Conservation (phyloP, 2,888 invertebrate genomes). For the Drosophila tanythrix region DNA sequence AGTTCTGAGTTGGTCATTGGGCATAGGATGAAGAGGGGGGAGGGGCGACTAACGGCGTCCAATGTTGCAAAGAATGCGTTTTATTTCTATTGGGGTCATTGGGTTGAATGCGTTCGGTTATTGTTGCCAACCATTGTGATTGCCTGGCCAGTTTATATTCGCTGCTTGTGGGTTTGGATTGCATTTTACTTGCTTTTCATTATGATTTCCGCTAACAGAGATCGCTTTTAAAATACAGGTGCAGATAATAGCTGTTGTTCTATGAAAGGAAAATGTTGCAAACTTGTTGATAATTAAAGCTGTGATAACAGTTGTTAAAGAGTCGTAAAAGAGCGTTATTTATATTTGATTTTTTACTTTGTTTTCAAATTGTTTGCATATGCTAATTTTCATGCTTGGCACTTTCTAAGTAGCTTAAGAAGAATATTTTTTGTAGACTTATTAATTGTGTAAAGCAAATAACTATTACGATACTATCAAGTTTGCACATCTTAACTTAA, state of each 20-base stretch:
- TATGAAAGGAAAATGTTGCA: slow-evolving; percentile 7
- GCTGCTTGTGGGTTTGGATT: background rate
- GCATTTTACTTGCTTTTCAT: slow-evolving; percentile 36
- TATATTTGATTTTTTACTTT: background rate
- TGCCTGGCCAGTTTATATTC: slow-evolving; percentile 26
- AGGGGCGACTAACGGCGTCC: background rate
- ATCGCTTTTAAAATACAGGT: slow-evolving; percentile 36
- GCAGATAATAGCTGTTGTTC: slow-evolving; percentile 31
- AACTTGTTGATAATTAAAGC: slow-evolving; percentile 21
- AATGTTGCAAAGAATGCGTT: slow-evolving; percentile 67
- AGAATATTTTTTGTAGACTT: background rate
- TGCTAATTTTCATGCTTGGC: background rate
- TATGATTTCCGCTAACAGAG: slow-evolving; percentile 46
- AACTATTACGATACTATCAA: background rate
- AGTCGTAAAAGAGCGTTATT: background rate
- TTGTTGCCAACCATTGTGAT: slow-evolving; percentile 56
- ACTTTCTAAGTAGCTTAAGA: background rate
- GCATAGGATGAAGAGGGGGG: no score
- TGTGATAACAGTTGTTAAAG: slow-evolving; percentile 12
- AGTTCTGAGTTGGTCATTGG: slow-evolving; percentile 11
- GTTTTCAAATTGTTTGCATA: background rate
- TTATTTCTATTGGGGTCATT: slow-evolving; percentile 77
- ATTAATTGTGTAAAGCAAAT: background rate
- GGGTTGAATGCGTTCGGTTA: slow-evolving; percentile 65
- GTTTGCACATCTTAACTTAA: background rate